Conservation (phyloP, 37 sponge, comb jelly and placozoan species). For the Theonella swinhoei region DNA sequence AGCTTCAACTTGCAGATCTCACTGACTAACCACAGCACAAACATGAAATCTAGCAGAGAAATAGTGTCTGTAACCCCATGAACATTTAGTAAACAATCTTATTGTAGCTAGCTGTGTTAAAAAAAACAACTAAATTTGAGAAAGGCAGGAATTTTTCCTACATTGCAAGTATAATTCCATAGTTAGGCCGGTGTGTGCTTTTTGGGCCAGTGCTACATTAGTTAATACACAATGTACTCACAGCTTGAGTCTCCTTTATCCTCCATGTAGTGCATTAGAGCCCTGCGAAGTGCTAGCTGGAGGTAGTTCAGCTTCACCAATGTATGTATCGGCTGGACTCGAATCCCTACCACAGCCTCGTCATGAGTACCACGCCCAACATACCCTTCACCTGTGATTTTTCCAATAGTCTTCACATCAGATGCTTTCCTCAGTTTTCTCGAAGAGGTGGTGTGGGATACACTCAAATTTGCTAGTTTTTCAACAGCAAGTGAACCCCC, state of each 20-base stretch:
- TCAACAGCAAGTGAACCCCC: slow-evolving; percentile 47
- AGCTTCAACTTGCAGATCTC: too few species aligned
- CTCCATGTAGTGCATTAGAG: slow-evolving; percentile 40
- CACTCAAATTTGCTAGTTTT: neutral
- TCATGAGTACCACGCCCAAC: slow-evolving; percentile 20
- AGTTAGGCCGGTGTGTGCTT: too few species aligned
- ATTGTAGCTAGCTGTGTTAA: too few species aligned
- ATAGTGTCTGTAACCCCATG: too few species aligned
- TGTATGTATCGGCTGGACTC: slow-evolving; percentile 14
- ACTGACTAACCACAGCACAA: too few species aligned
- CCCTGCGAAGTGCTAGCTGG: slow-evolving; percentile 4
- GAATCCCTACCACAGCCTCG: slow-evolving; percentile 25
- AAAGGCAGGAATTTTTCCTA: too few species aligned
- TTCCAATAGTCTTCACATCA: slow-evolving; percentile 17
- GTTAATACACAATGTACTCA: too few species aligned
- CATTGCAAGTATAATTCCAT: too few species aligned
- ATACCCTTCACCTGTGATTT: slow-evolving; percentile 5
- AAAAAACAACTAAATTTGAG: too few species aligned
- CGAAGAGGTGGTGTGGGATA: neutral
- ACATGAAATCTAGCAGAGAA: too few species aligned
- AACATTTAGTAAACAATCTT: too few species aligned
- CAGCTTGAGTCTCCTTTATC: slow-evolving; percentile 40
- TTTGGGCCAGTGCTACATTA: too few species aligned
- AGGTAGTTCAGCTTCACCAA: slow-evolving; percentile 7
- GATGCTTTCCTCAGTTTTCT: neutral